Evolutionary conservation across 1,140 invertebrate genomes (phyloP).

Genomic region (Liolophura sinensis): DNA sequence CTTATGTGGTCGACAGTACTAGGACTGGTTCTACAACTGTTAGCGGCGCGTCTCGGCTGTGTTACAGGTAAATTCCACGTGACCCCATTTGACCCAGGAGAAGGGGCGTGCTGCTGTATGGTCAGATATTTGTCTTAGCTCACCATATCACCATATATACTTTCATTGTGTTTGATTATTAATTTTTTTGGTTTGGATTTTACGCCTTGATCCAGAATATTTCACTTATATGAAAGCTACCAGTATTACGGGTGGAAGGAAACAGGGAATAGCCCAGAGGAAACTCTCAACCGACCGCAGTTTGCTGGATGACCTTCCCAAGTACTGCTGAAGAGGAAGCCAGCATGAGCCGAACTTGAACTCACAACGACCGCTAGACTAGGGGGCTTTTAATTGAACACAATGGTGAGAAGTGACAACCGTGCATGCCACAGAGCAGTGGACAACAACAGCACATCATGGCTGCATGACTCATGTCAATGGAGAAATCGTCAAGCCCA

Average conservation of each 20-base stretch:
- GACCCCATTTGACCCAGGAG: background rate
- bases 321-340: background rate
- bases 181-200: background rate
- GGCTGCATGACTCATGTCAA: too few relatives aligned
- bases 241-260: too few relatives aligned
- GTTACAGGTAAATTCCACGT: slow-evolving; percentile 68
- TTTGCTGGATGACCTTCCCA: too few relatives aligned
- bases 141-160: background rate
- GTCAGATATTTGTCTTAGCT: background rate
- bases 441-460: too few relatives aligned
- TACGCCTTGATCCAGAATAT: background rate
- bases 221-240: background rate
- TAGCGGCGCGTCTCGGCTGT: slow-evolving; percentile 81
- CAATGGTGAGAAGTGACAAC: too few relatives aligned
- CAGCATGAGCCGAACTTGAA: background rate
- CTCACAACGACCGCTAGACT: too few relatives aligned
- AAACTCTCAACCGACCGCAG: too few relatives aligned
- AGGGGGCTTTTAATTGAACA: too few relatives aligned
- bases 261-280: too few relatives aligned
- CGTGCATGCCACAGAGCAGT: too few relatives aligned
- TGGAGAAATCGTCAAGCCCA: too few relatives aligned
- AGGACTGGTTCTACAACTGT: slow-evolving; percentile 82
- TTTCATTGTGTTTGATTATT: background rate
- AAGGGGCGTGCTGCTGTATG: background rate
- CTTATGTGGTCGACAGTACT: slow-evolving; percentile 81